Conservation (phyloP, 2,797 vertebrate genomes). For the Apodemus agrarius region DNA sequence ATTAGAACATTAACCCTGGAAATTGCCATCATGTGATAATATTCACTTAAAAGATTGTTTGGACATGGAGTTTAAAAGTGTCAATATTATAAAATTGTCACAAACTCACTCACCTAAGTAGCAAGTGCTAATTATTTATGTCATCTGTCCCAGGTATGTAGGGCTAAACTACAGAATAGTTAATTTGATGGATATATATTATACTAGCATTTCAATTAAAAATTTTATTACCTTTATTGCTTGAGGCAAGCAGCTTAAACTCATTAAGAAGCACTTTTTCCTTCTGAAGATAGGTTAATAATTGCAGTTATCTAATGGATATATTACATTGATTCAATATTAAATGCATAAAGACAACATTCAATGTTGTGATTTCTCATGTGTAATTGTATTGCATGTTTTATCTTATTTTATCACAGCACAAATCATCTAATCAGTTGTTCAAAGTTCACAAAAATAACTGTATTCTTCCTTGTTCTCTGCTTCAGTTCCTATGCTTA, state of each 20-base stretch:
- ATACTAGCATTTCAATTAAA: neutral
- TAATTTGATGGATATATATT: neutral
- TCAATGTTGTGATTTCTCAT: neutral
- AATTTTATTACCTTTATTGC: neutral
- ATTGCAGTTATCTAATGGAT: neutral
- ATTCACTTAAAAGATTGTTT: neutral
- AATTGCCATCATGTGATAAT: neutral
- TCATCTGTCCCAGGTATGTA: neutral
- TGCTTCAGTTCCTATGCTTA: neutral
- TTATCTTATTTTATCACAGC: neutral
- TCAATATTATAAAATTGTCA: neutral
- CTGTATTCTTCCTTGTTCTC: neutral
- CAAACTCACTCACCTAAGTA: neutral
- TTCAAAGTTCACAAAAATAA: neutral
- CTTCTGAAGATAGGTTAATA: conserved; percentile 24
- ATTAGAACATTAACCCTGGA: neutral
- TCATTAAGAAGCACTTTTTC: neutral
- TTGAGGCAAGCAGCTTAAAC: neutral
- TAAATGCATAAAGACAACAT: neutral
- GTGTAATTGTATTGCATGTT: neutral
- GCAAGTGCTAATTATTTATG: neutral
- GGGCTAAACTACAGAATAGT: neutral
- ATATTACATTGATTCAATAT: neutral
- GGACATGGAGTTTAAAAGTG: neutral
- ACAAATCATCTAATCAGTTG: neutral